A percentile compares a stretch with the other conserved stretches of the same genome.
phyloP scores from a whole-genome alignment of 2,797 vertebrate species.

The Rachycentron canadum region DNA sequence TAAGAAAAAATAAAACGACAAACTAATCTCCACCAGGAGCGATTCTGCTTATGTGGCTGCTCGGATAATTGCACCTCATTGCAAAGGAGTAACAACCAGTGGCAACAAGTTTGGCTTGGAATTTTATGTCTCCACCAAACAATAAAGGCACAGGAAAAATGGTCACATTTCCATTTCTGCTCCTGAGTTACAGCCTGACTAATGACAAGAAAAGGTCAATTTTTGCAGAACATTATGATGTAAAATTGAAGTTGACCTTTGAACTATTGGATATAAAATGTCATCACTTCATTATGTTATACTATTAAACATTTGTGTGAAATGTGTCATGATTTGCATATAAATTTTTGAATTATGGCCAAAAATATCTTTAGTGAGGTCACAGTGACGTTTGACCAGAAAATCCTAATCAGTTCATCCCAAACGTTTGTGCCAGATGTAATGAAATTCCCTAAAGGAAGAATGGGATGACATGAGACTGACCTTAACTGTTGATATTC shows the following conservation, averaged over 20 bases:
- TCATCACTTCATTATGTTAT: not conserved
- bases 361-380: not conserved
- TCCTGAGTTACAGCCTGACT: not conserved
- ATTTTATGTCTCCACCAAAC: too few relatives aligned
- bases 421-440: too few relatives aligned
- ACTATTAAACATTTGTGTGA: not conserved
- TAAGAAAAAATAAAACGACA: not conserved
- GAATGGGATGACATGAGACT: not conserved
- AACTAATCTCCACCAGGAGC: constrained; percentile 9
- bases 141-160: not conserved
- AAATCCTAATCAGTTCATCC: too few relatives aligned
- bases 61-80: constrained; percentile 7
- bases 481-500: too few relatives aligned
- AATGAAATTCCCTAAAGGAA: not conserved
- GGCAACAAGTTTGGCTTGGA: too few relatives aligned
- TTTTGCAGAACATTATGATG: not conserved
- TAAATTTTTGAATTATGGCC: not conserved
- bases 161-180: not conserved
- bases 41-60: not conserved
- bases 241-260: not conserved
- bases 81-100: too few relatives aligned
- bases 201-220: not conserved
- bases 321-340: not conserved
- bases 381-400: not conserved
- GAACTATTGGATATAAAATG: not conserved